Evolutionary conservation across 2,888 invertebrate species (phyloP), one percentile per base, ranked within the genome.

Genomic region (Epirrita christyi): DNA sequence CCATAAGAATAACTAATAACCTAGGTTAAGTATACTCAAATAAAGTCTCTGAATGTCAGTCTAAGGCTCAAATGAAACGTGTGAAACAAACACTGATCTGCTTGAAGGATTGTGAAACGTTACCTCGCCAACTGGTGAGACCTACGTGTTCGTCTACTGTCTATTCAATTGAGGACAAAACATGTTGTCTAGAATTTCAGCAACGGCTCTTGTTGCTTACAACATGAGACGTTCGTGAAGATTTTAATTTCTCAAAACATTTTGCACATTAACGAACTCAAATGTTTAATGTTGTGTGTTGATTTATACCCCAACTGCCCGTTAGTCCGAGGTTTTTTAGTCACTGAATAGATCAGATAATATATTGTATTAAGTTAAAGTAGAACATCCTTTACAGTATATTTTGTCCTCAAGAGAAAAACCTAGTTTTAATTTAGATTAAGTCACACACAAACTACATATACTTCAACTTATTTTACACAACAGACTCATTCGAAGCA

Each of bases 401-500:
- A 4, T 21, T 21, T 21, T 21, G 21, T 21, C 21, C 21, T 21
- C 32, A 32, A 0, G 32, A 7, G 32, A 32, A 32, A 32, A 32
- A 32, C 32, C 8, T 7, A 9, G 32, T 9, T 7, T 32, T 32
- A 5, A 32, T 11, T 48, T 42, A 51, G 11, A 37, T 37, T 21
- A 51, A 29, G 13, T 32, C 38, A 45, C 41, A 36, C 46, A 37
- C 29, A 5, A 42, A 42, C 42, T 10, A 10, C 4, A 42, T 53
- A 37, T 34, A 47, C 29, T 9, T 5, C 53, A 51, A 51, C 47
- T 42, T 43, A 32, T 54, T 49, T 15, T 40, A 46, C 51, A 58
- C 42, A 40, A 60, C 63, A 72, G 75, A 80, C 64, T 63, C 53
- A 53, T 78, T 68, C 66, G 78, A 72, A 46, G 66, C 69, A 15